phyloP scores from a whole-genome alignment of 2,113 vertebrate species.

The Dunckerocampus dactyliophorus region DNA sequence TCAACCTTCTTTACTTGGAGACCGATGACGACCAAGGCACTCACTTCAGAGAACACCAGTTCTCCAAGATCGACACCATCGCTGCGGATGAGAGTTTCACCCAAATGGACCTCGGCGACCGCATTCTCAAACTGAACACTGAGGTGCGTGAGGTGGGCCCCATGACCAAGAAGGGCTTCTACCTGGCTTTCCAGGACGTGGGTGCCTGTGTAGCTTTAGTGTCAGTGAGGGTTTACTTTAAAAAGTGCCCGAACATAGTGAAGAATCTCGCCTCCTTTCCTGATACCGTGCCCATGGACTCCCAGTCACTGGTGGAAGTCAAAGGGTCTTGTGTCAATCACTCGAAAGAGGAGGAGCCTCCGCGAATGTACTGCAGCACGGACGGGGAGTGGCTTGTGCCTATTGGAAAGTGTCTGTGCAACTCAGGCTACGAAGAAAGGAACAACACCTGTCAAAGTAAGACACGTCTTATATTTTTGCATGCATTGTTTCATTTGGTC shows the following conservation, averaged over 20 bases:
- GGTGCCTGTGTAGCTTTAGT: constrained; percentile 77
- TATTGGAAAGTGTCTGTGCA: constrained; percentile 95
- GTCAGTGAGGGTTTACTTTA: constrained; percentile 90
- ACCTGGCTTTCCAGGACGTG: constrained; percentile 91
- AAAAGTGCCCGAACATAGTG: constrained; percentile 93
- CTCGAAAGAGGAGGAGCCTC: constrained; percentile 94
- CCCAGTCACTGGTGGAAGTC: constrained; percentile 95
- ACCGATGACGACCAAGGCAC: constrained; percentile 88
- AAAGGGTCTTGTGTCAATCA: constrained; percentile 94
- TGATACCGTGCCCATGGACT: constrained; percentile 94
- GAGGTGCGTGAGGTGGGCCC: constrained; percentile 95
- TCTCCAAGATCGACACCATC: constrained; percentile 96
- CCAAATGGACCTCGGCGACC: constrained; percentile 95
- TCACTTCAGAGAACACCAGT: constrained; percentile 92
- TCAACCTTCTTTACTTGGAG: constrained; percentile 96
- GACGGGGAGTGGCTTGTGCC: constrained; percentile 99
- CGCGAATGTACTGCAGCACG: constrained; percentile 98
- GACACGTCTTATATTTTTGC: constrained; percentile 15
- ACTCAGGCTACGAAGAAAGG: constrained; percentile 88
- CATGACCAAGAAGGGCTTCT: constrained; percentile 90
- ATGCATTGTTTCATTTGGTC: constrained; percentile 7
- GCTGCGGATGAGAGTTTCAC: constrained; percentile 98
- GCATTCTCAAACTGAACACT: constrained; percentile 96
- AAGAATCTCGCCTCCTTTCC: constrained; percentile 95
- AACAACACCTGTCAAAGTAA: constrained; percentile 94